Conservation (phyloP, 2,797 vertebrate species). For the Lindbergichthys nudifrons region DNA sequence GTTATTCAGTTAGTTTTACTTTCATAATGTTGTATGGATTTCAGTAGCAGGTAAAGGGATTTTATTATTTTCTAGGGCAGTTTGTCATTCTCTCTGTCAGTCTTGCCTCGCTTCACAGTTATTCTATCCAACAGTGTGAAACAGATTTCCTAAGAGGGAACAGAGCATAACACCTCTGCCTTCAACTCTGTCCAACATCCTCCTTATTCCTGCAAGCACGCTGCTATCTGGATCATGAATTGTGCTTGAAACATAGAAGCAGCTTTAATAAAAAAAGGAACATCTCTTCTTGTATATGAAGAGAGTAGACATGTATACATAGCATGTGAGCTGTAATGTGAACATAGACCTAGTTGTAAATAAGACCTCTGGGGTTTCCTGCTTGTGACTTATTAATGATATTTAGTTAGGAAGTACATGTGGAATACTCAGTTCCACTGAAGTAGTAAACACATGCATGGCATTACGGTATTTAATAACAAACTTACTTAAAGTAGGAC, state of each 20-base stretch:
- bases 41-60: constrained; percentile 26
- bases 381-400: constrained; percentile 28
- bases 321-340: not conserved
- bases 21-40: constrained; percentile 24
- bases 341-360: not conserved
- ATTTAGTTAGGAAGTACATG: constrained; percentile 2
- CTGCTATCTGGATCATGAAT: constrained; percentile 8
- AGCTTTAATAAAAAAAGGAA: constrained; percentile 4
- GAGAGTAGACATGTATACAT: not conserved
- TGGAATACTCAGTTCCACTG: constrained; percentile 19
- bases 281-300: not conserved
- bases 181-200: constrained; percentile 21
- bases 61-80: constrained; percentile 3
- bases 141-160: constrained; percentile 7
- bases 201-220: not conserved
- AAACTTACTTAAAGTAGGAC: constrained; percentile 4
- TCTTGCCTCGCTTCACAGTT: not conserved
- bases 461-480: not conserved
- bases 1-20: constrained; percentile 36
- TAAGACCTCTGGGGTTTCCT: not conserved
- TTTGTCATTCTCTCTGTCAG: constrained; percentile 40
- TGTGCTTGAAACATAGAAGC: not conserved
- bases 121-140: constrained; percentile 7
- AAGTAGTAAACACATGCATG: constrained; percentile 8
- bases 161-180: not conserved